These are phyloP conservation scores for Cheilosia pagana DNA, from an alignment of 2,888 invertebrate genomes.

Conservation along the genomic window DNA sequence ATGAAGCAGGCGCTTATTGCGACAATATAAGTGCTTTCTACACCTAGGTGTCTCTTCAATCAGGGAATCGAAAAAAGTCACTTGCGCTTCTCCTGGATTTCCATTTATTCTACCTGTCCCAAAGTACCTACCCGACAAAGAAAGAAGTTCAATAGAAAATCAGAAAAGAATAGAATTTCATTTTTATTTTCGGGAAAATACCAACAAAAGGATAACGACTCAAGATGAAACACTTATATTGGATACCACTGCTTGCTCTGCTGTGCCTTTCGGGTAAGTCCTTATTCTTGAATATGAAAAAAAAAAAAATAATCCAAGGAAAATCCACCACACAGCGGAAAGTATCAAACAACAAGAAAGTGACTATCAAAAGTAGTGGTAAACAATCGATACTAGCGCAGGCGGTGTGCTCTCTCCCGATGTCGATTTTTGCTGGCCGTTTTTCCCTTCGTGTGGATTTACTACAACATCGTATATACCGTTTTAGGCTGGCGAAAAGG, in stretches of 20 bases:
- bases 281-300: conserved; percentile 3
- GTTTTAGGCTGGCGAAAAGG: conserved; percentile 49
- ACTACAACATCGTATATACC: conserved; percentile 32
- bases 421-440: conserved; percentile 58
- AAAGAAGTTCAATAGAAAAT: conserved; percentile 10
- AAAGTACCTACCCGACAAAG: conserved; percentile 4
- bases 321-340: conserved; percentile 55
- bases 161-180: conserved; percentile 27
- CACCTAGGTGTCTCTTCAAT: conserved; percentile 22
- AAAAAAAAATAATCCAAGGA: neutral
- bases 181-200: conserved; percentile 24
- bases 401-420: conserved; percentile 56
- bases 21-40: conserved; percentile 29
- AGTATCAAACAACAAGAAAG: conserved; percentile 57
- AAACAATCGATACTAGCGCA: conserved; percentile 73
- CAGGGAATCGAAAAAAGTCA: conserved; percentile 21
- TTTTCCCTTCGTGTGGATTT: conserved; percentile 47
- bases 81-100: conserved; percentile 25
- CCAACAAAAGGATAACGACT: conserved; percentile 58
- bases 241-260: conserved; percentile 68
- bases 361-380: conserved; percentile 68
- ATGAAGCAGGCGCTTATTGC: conserved; percentile 42
- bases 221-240: conserved; percentile 67
- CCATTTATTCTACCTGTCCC: conserved; percentile 45
- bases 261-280: conserved; percentile 64